Percentiles rank a stretch among this genome's conserved stretches.
phyloP scores from a whole-genome alignment of 2,113 vertebrate genomes.

The Anthoscopus minutus region DNA sequence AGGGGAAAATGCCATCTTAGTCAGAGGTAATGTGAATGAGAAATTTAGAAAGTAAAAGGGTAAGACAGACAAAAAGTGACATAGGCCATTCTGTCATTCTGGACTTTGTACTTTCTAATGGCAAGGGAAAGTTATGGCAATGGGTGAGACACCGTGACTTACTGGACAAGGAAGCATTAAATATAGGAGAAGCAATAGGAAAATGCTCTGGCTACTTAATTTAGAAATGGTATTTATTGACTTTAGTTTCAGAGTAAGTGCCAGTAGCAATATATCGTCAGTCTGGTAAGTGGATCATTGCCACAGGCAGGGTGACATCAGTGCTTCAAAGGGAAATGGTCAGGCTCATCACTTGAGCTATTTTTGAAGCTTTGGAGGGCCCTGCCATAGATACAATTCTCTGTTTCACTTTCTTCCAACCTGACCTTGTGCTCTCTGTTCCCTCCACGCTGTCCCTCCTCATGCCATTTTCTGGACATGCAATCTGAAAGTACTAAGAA shows the following conservation, averaged over 20 bases:
- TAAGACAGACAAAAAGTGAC: neutral
- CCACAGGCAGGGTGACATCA: slow-evolving; percentile 6
- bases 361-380: neutral
- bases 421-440: neutral
- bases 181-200: neutral
- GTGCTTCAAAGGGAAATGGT: neutral
- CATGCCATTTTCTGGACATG: neutral
- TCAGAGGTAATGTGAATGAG: neutral
- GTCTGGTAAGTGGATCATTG: neutral
- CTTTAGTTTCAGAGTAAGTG: slow-evolving; percentile 5
- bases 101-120: neutral
- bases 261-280: neutral
- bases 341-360: neutral
- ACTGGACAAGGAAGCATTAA: neutral
- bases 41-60: neutral
- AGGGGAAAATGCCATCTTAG: neutral
- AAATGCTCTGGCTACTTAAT: slow-evolving; percentile 9
- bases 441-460: neutral
- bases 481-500: neutral
- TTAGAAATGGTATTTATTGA: slow-evolving; percentile 25
- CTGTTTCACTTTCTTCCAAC: neutral
- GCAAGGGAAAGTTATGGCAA: neutral
- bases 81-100: neutral
- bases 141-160: neutral
- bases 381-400: neutral